Evolutionary conservation across 2,113 vertebrate species (phyloP), one percentile per base, ranked within the genome.

Genomic region (Fulmarus glacialis): DNA sequence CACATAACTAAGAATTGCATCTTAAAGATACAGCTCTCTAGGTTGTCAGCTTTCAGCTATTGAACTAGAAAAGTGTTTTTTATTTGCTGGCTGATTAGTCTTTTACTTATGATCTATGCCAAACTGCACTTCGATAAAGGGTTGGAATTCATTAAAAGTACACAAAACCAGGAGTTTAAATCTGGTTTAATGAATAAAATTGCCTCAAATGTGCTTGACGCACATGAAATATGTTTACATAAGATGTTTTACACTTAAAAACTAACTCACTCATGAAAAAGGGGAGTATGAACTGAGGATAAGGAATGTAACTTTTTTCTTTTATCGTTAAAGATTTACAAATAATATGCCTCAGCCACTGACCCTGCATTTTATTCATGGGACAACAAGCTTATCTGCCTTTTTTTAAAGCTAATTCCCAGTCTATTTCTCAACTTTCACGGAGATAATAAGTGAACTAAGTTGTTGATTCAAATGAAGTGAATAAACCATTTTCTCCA

Each of bases 61-160:
- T 55, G 36, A 94, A 82, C 60, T 55, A 75, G 60, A 68, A 72
- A 94, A 92, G 78, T 63, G 32, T 3, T 24, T 87, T 82, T 77
- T 64, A 66, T 47, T 92, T 90, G 80, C 75, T 86, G 55, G 63
- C 36, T 89, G 59, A 82, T 94, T 84, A 87, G 72, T 74, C 59
- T 67, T 82, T 82, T 34, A 62, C 63, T 63, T 47, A 78, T 1
- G 13, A 87, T 66, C 63, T 81, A 42, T 38, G 75, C 86, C 63
- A 91, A 93, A 47, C 36, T 87, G 89, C 73, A 91, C 50, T 87
- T 78, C 73, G 87, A 87, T 63, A 78, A 79, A 94, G 34, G 55
- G 50, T n/a, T 90, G 59, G 59, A 87, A 96, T 89, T 87, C 50
- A 82, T 55, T 79, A 84, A 11, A 87, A 91, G n/a, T 86, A 89